These are phyloP conservation scores for Arctocebus calabarensis DNA, from an alignment of 2,797 vertebrate genomes.

Conservation along the genomic window DNA sequence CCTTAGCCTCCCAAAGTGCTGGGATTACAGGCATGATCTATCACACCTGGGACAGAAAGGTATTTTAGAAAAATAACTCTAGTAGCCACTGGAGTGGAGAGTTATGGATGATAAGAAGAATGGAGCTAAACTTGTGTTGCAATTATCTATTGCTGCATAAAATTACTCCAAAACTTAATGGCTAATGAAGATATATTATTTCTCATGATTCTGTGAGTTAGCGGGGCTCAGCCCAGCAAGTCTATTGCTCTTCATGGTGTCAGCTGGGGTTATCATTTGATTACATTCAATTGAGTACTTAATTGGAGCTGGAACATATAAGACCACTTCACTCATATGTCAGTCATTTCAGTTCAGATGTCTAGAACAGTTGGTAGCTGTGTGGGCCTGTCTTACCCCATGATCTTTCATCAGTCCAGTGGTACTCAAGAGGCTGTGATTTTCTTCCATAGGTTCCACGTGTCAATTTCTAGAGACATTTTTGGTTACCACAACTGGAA, in stretches of 20 bases:
- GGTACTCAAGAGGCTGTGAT: neutral
- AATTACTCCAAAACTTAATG: neutral
- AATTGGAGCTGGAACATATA: neutral
- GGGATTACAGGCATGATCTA: too few species aligned
- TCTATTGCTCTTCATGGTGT: neutral
- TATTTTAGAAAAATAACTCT: neutral
- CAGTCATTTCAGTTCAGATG: neutral
- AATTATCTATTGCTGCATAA: neutral
- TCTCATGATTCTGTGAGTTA: slow-evolving; percentile 19
- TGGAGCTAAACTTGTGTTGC: neutral
- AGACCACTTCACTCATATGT: neutral
- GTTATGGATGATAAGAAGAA: neutral
- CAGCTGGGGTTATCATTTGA: neutral
- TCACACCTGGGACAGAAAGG: too few species aligned
- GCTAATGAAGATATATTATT: slow-evolving; percentile 1
- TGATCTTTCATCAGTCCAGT: neutral
- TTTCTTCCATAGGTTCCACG: neutral
- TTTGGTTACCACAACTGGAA: neutral
- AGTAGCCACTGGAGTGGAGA: neutral
- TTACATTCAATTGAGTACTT: neutral
- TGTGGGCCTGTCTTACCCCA: neutral
- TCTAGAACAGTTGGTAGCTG: neutral
- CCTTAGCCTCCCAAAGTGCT: too few species aligned
- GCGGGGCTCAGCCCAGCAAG: neutral
- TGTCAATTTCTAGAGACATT: neutral